Base-by-base conservation (phyloP, 2,797 vertebrate species). In the Borostomias antarcticus region DNA sequence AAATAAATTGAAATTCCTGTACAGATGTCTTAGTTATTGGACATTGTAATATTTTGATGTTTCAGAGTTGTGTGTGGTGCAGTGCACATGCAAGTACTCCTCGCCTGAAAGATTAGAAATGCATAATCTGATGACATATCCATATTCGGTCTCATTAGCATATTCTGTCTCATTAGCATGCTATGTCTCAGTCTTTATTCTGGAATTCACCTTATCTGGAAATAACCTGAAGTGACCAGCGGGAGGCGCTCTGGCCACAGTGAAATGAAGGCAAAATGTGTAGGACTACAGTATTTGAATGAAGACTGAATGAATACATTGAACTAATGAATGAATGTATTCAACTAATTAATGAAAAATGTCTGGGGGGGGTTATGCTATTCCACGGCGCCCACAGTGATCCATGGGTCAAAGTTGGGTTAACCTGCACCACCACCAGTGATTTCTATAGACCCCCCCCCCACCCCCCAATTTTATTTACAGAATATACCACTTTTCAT, bases 1-100 rank as follows among this genome's bases (percentile, higher is more conserved):
- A 89, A 75, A 88, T 89, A 79, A 89, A 86, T 89, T 83, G 81
- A 66, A 84, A 83, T 85, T 90, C 83, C 82, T 90, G 86, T 88
- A 85, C 58, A 79, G 85, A 86, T 86, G 82, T 89, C 77, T 86
- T 76, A 85, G 61, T 83, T 81, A 73, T 87, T 88, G 76, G 62
- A n/a, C n/a, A n/a, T n/a, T n/a, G n/a, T n/a, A n/a, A n/a, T n/a
- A n/a, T n/a, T n/a, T n/a, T n/a, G 87, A 88, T 73, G 19, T 85
- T 85, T 85, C 85, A 17, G n/a, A 87, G 75, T 85, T 87, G 73
- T 28, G 72, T 72, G 81, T 59, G 32, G 54, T 52, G 77, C 52
- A 40, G 19, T 48, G 19, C n/a, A 19, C n/a, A 48, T 48, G 19
- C 45, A 48, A 48, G 45, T 21, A 48, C n/a, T n/a, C n/a, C n/a